Base-by-base conservation (phyloP, 2,797 vertebrate genomes). In the Lepilemur ruficaudatus region DNA sequence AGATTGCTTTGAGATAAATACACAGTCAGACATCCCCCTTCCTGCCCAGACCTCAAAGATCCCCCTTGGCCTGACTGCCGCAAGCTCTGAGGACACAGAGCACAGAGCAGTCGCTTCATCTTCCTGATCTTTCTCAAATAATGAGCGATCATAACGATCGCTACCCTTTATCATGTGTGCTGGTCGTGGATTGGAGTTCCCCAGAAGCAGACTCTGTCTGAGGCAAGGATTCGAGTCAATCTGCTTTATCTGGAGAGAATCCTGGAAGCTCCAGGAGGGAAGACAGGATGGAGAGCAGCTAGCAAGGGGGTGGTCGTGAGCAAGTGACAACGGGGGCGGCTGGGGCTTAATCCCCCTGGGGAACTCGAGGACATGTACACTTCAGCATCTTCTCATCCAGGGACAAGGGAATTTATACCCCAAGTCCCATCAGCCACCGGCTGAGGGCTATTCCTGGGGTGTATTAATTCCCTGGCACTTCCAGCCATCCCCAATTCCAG, bases 1-100 rank as follows among this genome's bases (percentile, higher is more conserved):
- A 92, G 82, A 76, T 96, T 81, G 50, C 91, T 96, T 72, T 83
- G 41, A 93, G 88, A 94, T 78, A 89, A 86, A 76, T 81, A 81
- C 35, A 75, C 32, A 92, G 81, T 83, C 65, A 91, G 52, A 83
- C 32, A 22, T 73, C 41, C 35, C 43, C 2, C 2, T 67, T 79
- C 70, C 75, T 75, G 79, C 69, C 15, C 59, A 72, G 43, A 87
- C 48, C 75, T 89, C 65, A 85, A 75, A 82, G 48, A 87, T 57
- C n/a, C 18, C 35, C 57, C 43, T 72, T 72, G 20, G 18, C 41
- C 46, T 11, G n/a, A 82, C 41, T 95, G 61, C 84, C 84, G 87
- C 41, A 75, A 87, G 48, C 50, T 32, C 81, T 50, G 25, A 63
- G 20, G 32, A 69, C 69, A 63, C 38, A 82, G 30, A 41, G 3